Evolutionary conservation across 2,797 vertebrate genomes (phyloP), one percentile per base, ranked within the genome.

Genomic region (Acrossocheilus wenchowensis): DNA sequence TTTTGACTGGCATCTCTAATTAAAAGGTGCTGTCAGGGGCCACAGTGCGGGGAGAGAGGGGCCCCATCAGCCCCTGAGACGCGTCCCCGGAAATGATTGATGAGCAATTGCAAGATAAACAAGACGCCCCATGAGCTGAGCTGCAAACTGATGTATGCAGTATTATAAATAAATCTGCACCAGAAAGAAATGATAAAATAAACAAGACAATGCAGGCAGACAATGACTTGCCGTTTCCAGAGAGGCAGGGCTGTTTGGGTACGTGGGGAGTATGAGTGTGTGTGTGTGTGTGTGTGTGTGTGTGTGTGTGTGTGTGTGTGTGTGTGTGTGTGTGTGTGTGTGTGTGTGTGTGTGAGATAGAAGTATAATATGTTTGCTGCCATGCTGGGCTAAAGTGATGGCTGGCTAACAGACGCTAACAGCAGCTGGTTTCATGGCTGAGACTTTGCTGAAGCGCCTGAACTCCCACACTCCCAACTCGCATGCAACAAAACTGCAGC

Each of bases 21-120:
- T 95, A 96, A 95, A 93, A 94, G 93, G 93, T 93, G 94, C 91
- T 94, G 94, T 95, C 94, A 93, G 93, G 93, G 94, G 94, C 93
- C 92, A 94, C 91, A 90, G 89, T 93, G 91, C 91, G 90, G 91
- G 92, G 91, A 88, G 89, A 83, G 50, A 85, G 88, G 90, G 84
- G 92, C 90, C 93, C 88, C 81, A 85, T 90, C 89, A 92, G 93
- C 94, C 93, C 93, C 90, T 90, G 94, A 94, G 94, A 94, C 93
- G 90, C 50, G 85, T 90, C 91, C 71, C 87, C 82, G 91, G 91
- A 93, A 94, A 92, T 95, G 95, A 96, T 96, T 95, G 95, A 96
- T 96, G 96, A 96, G 93, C 94, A 92, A 95, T 94, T 91, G 93
- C 87, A 93, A 95, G 95, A 95, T 94, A 95, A 95, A 95, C 95